Evolutionary conservation across 2,797 vertebrate species (phyloP).

Genomic region (Loriculus beryllinus): DNA sequence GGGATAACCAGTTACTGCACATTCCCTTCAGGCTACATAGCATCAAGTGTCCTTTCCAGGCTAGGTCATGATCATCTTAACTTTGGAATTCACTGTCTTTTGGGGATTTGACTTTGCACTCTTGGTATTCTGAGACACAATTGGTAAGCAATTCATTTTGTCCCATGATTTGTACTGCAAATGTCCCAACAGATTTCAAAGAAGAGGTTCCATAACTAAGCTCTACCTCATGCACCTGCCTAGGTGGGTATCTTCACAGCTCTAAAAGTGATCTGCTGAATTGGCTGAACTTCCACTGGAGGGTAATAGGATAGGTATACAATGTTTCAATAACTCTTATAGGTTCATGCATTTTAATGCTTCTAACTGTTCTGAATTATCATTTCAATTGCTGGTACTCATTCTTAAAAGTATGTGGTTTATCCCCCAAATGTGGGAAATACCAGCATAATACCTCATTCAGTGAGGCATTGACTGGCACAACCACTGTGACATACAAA

Average conservation of each 20-base stretch:
- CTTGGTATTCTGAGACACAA: background rate
- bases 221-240: background rate
- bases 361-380: background rate
- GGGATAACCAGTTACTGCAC: slow-evolving; percentile 53
- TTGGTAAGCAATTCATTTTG: background rate
- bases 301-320: background rate
- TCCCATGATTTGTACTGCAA: background rate
- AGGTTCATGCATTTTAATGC: background rate
- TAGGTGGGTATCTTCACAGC: background rate
- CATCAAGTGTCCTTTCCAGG: slow-evolving; percentile 23
- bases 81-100: background rate
- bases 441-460: background rate
- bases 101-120: background rate
- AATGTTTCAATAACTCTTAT: background rate
- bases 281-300: background rate
- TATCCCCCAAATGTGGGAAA: background rate
- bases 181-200: background rate
- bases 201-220: background rate
- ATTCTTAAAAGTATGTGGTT: background rate
- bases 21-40: background rate
- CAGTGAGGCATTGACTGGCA: background rate
- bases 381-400: background rate
- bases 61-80: background rate
- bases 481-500: background rate
- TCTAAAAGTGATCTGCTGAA: background rate